Evolutionary conservation across 2,113 vertebrate species (phyloP).

Genomic region (Genyomyrus donnyi): DNA sequence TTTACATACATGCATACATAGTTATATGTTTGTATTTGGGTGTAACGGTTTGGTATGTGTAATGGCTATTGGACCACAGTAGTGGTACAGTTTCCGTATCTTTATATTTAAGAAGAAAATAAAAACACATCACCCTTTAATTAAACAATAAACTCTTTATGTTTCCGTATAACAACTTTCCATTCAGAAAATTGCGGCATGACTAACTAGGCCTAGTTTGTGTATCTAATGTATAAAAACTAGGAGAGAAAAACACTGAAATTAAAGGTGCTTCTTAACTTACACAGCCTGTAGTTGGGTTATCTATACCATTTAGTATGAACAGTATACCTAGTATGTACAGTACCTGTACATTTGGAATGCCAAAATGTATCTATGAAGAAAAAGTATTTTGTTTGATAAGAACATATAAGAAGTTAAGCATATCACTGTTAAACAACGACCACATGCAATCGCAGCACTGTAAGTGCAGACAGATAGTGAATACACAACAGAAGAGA

Average conservation of each 20-base stretch:
- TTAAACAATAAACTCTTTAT: background rate
- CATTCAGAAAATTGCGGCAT: background rate
- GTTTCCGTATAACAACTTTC: background rate
- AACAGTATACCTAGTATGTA: background rate
- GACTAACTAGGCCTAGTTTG: background rate
- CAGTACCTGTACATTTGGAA: background rate
- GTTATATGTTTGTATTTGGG: background rate
- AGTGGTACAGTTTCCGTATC: background rate
- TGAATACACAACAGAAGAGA: background rate
- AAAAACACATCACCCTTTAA: background rate
- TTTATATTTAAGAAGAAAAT: background rate
- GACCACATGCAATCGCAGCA: background rate
- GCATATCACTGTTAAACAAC: background rate
- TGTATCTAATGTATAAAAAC: background rate
- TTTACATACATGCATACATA: background rate
- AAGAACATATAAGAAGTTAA: background rate
- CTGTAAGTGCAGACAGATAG: background rate
- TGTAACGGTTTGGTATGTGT: background rate
- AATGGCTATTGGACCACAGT: background rate
- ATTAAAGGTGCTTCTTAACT: too few species aligned
- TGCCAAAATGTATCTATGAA: background rate
- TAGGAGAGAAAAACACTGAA: background rate
- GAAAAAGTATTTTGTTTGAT: background rate
- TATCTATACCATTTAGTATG: background rate
- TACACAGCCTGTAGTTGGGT: background rate